Percentiles rank a stretch among this genome's conserved stretches.
These are phyloP conservation scores for Pteropus rufus DNA, from an alignment of 2,797 vertebrate genomes.

Conservation along the genomic window DNA sequence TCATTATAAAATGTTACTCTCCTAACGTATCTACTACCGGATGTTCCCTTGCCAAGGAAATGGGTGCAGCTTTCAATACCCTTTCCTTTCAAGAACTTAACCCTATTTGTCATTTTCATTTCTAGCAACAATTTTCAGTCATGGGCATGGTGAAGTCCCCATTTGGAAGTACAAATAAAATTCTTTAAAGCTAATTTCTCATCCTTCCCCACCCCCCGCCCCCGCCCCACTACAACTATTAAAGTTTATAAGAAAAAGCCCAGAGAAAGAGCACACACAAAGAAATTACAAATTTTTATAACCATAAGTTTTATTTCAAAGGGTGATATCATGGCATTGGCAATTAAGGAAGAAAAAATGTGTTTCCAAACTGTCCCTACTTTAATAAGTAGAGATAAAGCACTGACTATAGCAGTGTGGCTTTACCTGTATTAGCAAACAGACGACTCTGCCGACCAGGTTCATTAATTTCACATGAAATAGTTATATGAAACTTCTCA, in stretches of 20 bases:
- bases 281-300: background rate
- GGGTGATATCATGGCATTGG: background rate
- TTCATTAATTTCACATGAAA: conserved; percentile 90
- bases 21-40: background rate
- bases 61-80: background rate
- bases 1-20: background rate
- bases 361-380: background rate
- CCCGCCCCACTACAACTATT: background rate
- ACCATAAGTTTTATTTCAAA: background rate
- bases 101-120: conserved; percentile 14
- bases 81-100: background rate
- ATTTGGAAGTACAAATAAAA: background rate
- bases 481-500: conserved; percentile 87
- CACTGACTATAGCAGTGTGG: background rate
- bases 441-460: conserved; percentile 84
- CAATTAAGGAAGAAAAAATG: background rate
- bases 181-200: background rate
- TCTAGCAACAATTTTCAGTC: background rate
- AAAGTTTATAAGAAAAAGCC: background rate
- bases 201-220: background rate
- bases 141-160: background rate
- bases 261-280: background rate
- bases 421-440: conserved; percentile 91
- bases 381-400: background rate
- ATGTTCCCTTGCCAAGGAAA: background rate